Base-by-base conservation (phyloP, 92 coral and sea anemone species). In the Parazoanthus atlanticus region DNA sequence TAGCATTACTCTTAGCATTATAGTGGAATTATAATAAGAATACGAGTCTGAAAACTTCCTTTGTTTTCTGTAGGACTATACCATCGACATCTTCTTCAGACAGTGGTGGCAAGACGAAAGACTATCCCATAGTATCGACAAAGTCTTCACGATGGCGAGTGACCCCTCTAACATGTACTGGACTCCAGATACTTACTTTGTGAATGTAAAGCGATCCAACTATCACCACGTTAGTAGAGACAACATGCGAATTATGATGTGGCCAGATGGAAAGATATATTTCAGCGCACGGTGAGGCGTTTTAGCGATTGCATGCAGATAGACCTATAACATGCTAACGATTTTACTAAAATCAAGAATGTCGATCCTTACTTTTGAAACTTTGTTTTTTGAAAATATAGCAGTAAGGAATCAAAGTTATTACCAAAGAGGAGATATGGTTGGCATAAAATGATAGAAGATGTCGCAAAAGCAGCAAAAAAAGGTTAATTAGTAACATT, bases 131-230 rank as follows among this genome's bases (percentile, higher is more conserved):
- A 89, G 85, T 23, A 80, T 88, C 17, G 88, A 92, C 30, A 96
- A 94, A 67, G 95, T 93, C 76, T 93, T 93, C 72, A 92, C 91
- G 28, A 93, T 93, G 86, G 97, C 97, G 8, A 66, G 88, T 7
- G 92, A 93, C n/a, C 95, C 95, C 0, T 74, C 91, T 17, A 77
- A 92, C 13, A 85, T 89, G 9, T 92, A 90, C 41, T 96, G 98
- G 98, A 92, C 94, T 11, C 98, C 98, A 2, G 98, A 96, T 41
- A 91, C 98, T 0, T 96, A 96, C 71, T 96, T 96, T 86, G 93
- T 89, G 15, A 96, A 96, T 41, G 98, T 93, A 13, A 96, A 93
- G 47, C 66, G 80, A 25, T 95, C 96, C 5, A 96, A 89, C 28
- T 91, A 88, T 43, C 98, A 96, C 66, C 40, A 85, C 28, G 91